Conservation (phyloP, 2,113 vertebrate genomes). For the Melanostigma gelatinosum region DNA sequence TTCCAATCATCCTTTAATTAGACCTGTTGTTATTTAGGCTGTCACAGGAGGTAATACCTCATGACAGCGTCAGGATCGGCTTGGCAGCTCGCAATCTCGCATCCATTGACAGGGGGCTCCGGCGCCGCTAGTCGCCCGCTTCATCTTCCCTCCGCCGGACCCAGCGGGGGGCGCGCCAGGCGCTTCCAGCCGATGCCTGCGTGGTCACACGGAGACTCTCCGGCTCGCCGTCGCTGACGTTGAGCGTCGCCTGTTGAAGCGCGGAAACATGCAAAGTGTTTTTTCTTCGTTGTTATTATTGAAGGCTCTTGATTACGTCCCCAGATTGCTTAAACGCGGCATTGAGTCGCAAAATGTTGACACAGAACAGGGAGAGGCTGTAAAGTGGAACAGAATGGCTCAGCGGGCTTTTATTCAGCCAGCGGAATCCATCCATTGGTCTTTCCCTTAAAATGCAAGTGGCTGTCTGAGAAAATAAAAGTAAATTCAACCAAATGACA, state of each 20-base stretch:
- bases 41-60: slow-evolving; percentile 73
- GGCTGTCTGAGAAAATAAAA: slow-evolving; percentile 1
- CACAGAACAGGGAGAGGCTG: slow-evolving; percentile 34
- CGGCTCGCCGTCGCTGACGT: neutral
- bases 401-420: slow-evolving; percentile 44
- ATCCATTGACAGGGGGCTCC: slow-evolving; percentile 68
- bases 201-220: slow-evolving; percentile 13
- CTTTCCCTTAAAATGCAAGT: neutral
- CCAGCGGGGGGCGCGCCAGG: slow-evolving; percentile 18
- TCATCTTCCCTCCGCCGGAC: slow-evolving; percentile 39
- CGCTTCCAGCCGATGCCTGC: slow-evolving; percentile 21
- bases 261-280: slow-evolving; percentile 14
- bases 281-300: neutral
- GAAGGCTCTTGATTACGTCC: slow-evolving; percentile 42
- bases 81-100: slow-evolving; percentile 72
- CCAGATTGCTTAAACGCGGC: slow-evolving; percentile 38
- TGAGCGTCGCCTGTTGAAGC: slow-evolving; percentile 22
- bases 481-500: neutral
- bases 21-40: slow-evolving; percentile 76
- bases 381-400: slow-evolving; percentile 47
- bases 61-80: slow-evolving; percentile 62
- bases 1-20: slow-evolving; percentile 81
- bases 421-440: slow-evolving; percentile 35
- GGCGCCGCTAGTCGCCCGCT: slow-evolving; percentile 25
- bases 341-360: slow-evolving; percentile 51